These are phyloP conservation scores for Cyanistes caeruleus DNA, from an alignment of 2,113 vertebrate species.

Conservation along the genomic window DNA sequence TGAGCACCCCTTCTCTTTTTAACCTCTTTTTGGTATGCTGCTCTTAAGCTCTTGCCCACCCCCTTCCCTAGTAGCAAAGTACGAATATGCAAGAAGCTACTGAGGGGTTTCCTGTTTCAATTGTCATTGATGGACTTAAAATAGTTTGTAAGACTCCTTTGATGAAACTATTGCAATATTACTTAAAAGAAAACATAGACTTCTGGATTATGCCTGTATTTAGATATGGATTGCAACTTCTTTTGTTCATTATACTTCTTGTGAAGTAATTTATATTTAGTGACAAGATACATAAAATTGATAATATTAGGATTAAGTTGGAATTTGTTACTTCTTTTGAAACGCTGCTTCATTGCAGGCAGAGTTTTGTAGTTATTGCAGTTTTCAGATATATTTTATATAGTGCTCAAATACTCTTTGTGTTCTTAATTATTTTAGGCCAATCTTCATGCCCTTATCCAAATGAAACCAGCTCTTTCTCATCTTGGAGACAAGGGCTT, in stretches of 20 bases:
- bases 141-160: background rate
- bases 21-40: background rate
- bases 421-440: conserved; percentile 78
- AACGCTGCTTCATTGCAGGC: background rate
- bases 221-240: background rate
- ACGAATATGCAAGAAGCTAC: background rate
- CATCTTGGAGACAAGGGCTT: conserved; percentile 98
- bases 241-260: background rate
- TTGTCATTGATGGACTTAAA: background rate
- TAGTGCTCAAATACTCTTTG: background rate
- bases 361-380: background rate
- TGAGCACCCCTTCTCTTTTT: conserved; percentile 62
- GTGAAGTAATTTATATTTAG: background rate
- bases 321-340: background rate
- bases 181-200: background rate
- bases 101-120: background rate
- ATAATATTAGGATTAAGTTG: background rate
- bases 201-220: background rate
- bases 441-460: conserved; percentile 96
- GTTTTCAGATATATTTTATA: background rate
- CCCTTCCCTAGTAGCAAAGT: background rate
- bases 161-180: background rate
- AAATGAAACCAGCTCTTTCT: conserved; percentile 96
- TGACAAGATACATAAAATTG: background rate
- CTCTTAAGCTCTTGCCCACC: background rate